Conservation (phyloP, 2,888 invertebrate genomes). For the Anthophora plumipes region DNA sequence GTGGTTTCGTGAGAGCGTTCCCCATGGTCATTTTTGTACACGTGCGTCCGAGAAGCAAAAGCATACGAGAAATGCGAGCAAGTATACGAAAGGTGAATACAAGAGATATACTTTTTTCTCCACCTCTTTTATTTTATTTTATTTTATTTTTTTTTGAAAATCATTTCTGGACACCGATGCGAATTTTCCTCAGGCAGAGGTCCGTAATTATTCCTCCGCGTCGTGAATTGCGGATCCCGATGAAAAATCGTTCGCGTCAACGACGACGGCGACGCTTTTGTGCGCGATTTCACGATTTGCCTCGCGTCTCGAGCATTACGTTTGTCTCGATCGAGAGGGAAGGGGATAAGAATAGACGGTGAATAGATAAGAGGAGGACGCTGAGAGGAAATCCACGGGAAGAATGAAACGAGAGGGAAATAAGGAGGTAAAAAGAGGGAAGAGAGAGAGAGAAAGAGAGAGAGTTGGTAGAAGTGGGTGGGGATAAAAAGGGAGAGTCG, state of each 20-base stretch:
- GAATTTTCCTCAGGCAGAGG: not conserved
- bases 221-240: not conserved
- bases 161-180: not conserved
- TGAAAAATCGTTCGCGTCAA: not conserved
- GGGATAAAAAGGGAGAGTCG: not conserved
- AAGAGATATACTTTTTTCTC: too few species aligned
- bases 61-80: too few species aligned
- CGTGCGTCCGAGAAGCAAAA: too few species aligned
- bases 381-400: not conserved
- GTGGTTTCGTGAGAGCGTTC: not conserved
- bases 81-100: too few species aligned
- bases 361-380: not conserved
- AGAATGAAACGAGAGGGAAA: constrained; percentile 8
- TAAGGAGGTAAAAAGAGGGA: not conserved
- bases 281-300: constrained; percentile 11
- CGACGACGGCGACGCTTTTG: constrained; percentile 9
- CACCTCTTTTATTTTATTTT: too few species aligned
- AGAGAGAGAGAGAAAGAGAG: too few species aligned
- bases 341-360: not conserved
- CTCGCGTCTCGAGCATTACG: not conserved
- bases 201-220: constrained; percentile 23
- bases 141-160: too few species aligned
- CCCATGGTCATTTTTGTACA: too few species aligned
- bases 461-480: too few species aligned
- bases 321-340: not conserved